Conservation (phyloP, 2,888 invertebrate species). For the Lampropteryx suffumata region DNA sequence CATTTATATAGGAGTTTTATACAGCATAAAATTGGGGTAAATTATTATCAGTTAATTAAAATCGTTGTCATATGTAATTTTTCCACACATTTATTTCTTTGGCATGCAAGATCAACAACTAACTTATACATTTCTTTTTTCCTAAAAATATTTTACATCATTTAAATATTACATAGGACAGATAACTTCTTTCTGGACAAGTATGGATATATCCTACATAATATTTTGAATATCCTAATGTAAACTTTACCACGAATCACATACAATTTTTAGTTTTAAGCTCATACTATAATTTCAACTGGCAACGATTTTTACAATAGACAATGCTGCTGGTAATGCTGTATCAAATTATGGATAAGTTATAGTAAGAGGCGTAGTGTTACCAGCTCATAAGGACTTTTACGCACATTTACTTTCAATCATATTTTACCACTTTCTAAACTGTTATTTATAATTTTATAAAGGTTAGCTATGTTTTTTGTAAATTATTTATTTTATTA, state of each 20-base stretch:
- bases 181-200: conserved; percentile 11
- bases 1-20: no score
- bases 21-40: no score
- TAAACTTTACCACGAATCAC: conserved; percentile 11
- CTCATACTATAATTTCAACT: conserved; percentile 14
- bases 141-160: conserved; percentile 1
- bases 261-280: conserved; percentile 14
- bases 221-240: conserved; percentile 8
- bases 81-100: background rate
- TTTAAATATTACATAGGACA: conserved; percentile 15
- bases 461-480: no score
- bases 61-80: background rate
- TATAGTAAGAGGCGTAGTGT: no score
- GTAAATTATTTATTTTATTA: no score
- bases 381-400: no score
- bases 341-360: no score
- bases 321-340: no score
- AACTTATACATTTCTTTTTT: background rate
- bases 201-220: conserved; percentile 1
- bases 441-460: no score
- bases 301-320: background rate
- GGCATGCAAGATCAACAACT: background rate
- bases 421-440: no score
- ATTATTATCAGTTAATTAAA: no score
- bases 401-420: no score